Evolutionary conservation across 2,797 vertebrate genomes (phyloP).

Genomic region (Propithecus deckenii): DNA sequence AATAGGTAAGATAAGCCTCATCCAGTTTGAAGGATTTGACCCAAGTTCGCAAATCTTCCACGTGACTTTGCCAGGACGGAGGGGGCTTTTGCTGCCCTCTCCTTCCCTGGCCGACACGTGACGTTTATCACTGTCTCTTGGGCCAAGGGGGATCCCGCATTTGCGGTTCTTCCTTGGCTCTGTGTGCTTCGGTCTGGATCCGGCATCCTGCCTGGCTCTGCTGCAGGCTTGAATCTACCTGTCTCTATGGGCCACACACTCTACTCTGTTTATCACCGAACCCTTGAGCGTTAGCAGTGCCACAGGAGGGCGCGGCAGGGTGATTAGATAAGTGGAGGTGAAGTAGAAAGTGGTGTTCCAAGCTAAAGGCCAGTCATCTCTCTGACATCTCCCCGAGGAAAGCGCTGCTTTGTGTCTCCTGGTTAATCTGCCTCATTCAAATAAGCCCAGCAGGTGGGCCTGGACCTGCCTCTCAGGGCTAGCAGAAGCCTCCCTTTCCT

Average conservation of each 20-base stretch:
- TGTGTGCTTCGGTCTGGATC: not conserved
- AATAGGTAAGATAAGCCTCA: not conserved
- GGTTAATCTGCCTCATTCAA: not conserved
- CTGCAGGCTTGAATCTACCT: slow-evolving; percentile 3
- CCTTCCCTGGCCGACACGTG: fast-evolving
- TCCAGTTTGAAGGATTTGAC: not conserved
- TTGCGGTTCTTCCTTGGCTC: not conserved
- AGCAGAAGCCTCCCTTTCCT: not conserved
- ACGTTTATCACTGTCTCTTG: not conserved
- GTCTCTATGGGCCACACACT: not conserved
- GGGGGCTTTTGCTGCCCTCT: not conserved
- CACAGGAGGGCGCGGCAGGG: slow-evolving; percentile 53
- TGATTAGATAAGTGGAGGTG: slow-evolving; percentile 59
- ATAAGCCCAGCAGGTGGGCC: not conserved
- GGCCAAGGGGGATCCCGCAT: fast-evolving
- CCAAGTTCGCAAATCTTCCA: not conserved
- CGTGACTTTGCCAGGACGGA: not conserved
- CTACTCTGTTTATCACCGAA: slow-evolving; percentile 12
- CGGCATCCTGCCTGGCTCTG: not conserved
- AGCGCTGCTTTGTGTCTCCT: slow-evolving; percentile 42
- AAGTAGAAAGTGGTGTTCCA: slow-evolving; percentile 44
- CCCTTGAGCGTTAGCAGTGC: not conserved
- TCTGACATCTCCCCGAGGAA: slow-evolving; percentile 23
- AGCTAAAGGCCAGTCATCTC: not conserved
- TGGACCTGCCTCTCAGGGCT: not conserved